A percentile compares a stretch with the other conserved stretches of the same genome.
Evolutionary conservation across 2,888 invertebrate genomes (phyloP).

Genomic region (Drosophila flavopinicola): DNA sequence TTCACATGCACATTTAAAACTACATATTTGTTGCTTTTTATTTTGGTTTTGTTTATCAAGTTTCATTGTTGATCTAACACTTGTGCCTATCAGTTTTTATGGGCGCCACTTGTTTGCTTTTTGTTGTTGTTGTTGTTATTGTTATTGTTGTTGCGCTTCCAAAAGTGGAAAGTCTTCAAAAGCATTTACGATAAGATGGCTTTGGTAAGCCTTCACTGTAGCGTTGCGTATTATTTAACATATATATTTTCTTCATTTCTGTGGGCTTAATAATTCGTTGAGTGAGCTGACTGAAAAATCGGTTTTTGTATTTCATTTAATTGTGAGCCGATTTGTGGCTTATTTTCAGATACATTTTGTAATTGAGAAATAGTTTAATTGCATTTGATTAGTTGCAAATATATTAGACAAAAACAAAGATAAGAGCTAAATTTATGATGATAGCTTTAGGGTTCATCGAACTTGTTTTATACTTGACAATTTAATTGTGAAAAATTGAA

Average conservation of each 20-base stretch:
- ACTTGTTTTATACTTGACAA: too few relatives aligned
- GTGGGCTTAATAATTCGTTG: constrained; percentile 4
- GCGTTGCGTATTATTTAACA: not conserved
- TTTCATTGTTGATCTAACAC: constrained; percentile 48
- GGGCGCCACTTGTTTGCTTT: constrained; percentile 45
- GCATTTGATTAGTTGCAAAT: too few relatives aligned
- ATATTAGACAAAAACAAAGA: too few relatives aligned
- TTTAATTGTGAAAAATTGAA: too few relatives aligned
- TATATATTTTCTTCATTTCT: not conserved
- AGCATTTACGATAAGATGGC: constrained; percentile 22
- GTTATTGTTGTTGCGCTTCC: constrained; percentile 6
- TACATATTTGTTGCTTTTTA: constrained; percentile 5
- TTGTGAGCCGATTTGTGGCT: not conserved
- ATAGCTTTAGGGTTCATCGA: too few relatives aligned
- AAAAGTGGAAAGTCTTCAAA: constrained; percentile 24
- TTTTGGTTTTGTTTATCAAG: constrained; percentile 16
- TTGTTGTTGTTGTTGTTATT: constrained; percentile 4
- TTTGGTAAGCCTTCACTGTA: constrained; percentile 17
- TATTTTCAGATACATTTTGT: too few relatives aligned
- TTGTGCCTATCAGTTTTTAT: constrained; percentile 43
- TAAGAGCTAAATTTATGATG: too few relatives aligned
- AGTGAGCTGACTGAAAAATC: not conserved
- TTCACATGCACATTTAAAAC: constrained; percentile 16
- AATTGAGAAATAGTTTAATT: too few relatives aligned
- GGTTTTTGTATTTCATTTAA: not conserved